Evolutionary conservation across 2,888 invertebrate species (phyloP).

Genomic region (Euzetes globulus): DNA sequence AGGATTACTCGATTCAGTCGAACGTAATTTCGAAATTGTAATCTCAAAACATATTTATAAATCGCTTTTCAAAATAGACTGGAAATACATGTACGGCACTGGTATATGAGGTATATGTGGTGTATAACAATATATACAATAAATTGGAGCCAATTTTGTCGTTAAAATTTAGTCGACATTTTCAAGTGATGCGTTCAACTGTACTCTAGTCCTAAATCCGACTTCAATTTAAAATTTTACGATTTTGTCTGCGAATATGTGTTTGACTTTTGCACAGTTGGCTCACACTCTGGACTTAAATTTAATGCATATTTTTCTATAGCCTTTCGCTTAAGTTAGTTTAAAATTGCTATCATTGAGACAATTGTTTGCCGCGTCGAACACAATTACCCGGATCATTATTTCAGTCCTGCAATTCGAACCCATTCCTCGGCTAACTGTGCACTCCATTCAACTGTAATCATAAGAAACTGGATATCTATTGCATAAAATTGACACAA

Average conservation of each 20-base stretch:
- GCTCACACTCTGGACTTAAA: neutral
- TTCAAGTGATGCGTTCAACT: neutral
- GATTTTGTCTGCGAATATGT: neutral
- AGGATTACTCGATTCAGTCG: neutral
- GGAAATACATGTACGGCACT: too few relatives aligned
- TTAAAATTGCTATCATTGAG: neutral
- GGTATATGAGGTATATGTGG: too few relatives aligned
- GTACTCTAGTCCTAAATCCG: neutral
- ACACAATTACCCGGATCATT: neutral
- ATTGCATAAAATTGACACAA: neutral
- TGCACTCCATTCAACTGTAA: neutral
- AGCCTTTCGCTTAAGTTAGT: neutral
- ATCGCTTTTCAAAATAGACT: neutral
- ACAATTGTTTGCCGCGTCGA: neutral
- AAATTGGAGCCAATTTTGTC: neutral
- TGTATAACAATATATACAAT: too few relatives aligned
- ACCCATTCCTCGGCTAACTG: neutral
- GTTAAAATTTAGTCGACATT: constrained; percentile 4
- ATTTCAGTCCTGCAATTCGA: neutral
- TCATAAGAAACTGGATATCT: neutral
- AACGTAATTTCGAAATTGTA: neutral
- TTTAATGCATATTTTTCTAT: too few relatives aligned
- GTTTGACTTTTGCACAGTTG: neutral
- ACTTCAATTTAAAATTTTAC: constrained; percentile 1
- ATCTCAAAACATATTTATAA: neutral